Evolutionary conservation across 1,140 invertebrate genomes (phyloP).

Genomic region (Colletes gigas): DNA sequence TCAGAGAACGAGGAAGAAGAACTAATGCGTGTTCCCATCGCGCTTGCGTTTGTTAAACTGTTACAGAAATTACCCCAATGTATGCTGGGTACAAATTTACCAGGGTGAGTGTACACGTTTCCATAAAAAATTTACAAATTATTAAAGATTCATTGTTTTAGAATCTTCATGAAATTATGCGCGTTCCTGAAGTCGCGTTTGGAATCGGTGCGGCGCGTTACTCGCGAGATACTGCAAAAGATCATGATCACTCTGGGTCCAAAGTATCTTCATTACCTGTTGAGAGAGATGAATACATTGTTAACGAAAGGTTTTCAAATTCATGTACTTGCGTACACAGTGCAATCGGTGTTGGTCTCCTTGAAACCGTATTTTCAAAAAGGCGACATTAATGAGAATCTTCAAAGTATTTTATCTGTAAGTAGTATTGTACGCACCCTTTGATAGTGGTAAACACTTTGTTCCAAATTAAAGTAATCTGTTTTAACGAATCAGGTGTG

Average conservation of each 20-base stretch:
- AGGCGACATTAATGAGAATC: slow-evolving; percentile 89
- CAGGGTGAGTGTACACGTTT: slow-evolving; percentile 84
- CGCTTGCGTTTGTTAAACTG: slow-evolving; percentile 95
- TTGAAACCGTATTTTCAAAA: slow-evolving; percentile 85
- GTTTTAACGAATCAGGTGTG: slow-evolving; percentile 86
- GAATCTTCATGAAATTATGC: slow-evolving; percentile 94
- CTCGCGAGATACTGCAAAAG: slow-evolving; percentile 94
- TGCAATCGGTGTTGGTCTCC: slow-evolving; percentile 90
- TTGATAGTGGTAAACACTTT: not conserved
- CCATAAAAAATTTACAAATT: not conserved
- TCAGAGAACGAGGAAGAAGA: slow-evolving; percentile 92
- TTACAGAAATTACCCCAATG: slow-evolving; percentile 92
- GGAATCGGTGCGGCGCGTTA: slow-evolving; percentile 91
- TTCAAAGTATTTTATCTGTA: slow-evolving; percentile 91
- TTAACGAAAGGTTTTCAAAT: slow-evolving; percentile 95
- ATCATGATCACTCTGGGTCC: slow-evolving; percentile 93
- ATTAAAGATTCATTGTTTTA: slow-evolving; percentile 77
- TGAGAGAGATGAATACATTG: slow-evolving; percentile 91
- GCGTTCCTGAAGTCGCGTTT: slow-evolving; percentile 94
- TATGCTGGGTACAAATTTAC: slow-evolving; percentile 88
- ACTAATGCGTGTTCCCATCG: slow-evolving; percentile 94
- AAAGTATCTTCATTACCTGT: slow-evolving; percentile 88
- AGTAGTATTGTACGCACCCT: slow-evolving; percentile 42
- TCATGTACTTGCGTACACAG: slow-evolving; percentile 94
- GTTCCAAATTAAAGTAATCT: slow-evolving; percentile 19